Evolutionary conservation across 2,888 invertebrate species (phyloP).

Genomic region (Phalera bucephala): DNA sequence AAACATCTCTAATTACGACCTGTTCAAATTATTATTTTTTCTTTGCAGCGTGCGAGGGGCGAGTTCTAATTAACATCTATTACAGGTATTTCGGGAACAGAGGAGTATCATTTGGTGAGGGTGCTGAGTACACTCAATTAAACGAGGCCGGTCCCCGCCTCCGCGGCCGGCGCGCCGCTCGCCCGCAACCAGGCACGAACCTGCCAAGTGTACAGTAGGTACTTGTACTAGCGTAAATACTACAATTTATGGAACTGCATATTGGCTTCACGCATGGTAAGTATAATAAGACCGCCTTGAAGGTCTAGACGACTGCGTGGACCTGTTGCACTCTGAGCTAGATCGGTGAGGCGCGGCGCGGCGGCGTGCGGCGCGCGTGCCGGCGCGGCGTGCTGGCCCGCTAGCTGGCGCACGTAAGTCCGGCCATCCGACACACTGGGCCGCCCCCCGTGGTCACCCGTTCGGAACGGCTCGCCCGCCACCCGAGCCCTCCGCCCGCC

Average conservation of each 20-base stretch:
- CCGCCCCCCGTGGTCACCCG: conserved; percentile 84
- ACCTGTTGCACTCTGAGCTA: conserved; percentile 10
- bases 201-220: neutral
- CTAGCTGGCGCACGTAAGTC: conserved; percentile 52
- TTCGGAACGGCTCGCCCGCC: conserved; percentile 66
- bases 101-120: conserved; percentile 78
- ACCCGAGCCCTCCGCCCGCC: conserved; percentile 56
- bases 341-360: neutral
- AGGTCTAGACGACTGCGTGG: neutral
- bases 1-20: conserved; percentile 82
- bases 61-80: conserved; percentile 81
- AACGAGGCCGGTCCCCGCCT: conserved; percentile 52
- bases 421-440: conserved; percentile 50
- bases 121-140: conserved; percentile 81
- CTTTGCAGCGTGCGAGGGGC: conserved; percentile 62
- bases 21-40: conserved; percentile 81
- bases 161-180: conserved; percentile 19
- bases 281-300: conserved; percentile 9
- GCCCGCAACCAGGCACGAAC: conserved; percentile 7
- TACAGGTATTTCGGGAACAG: conserved; percentile 78
- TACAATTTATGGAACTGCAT: neutral
- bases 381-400: conserved; percentile 24
- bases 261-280: neutral
- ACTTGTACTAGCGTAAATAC: neutral
- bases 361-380: conserved; percentile 16